Percentiles rank a stretch among this genome's conserved stretches.
These are phyloP conservation scores for Cryptoprocta ferox DNA, from an alignment of 2,797 vertebrate species.

Conservation along the genomic window DNA sequence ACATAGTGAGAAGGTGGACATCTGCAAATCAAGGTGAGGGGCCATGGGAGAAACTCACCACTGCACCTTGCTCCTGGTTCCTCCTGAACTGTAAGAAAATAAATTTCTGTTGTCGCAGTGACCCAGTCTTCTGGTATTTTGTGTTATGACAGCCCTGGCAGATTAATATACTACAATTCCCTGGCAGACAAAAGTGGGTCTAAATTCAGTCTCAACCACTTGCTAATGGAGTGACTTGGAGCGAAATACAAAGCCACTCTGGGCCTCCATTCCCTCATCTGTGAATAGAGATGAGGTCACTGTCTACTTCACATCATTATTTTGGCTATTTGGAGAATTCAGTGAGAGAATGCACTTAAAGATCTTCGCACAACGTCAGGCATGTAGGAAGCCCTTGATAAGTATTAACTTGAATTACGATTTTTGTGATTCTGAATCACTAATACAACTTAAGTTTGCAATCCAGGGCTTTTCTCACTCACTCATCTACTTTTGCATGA, in stretches of 20 bases:
- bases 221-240: neutral
- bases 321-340: neutral
- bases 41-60: neutral
- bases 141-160: neutral
- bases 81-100: neutral
- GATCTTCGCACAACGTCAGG: neutral
- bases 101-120: neutral
- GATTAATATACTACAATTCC: neutral
- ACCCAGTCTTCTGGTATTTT: neutral
- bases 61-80: neutral
- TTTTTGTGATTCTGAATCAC: neutral
- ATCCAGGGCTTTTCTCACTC: neutral
- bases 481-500: neutral
- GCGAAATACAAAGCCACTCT: neutral
- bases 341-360: neutral
- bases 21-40: neutral
- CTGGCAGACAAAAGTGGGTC: neutral
- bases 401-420: neutral
- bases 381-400: neutral
- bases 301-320: neutral
- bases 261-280: neutral
- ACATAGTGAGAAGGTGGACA: neutral
- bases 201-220: neutral
- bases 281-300: neutral
- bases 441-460: neutral